Base-by-base conservation (phyloP, 2,113 vertebrate genomes). In the Leucosticte australis region DNA sequence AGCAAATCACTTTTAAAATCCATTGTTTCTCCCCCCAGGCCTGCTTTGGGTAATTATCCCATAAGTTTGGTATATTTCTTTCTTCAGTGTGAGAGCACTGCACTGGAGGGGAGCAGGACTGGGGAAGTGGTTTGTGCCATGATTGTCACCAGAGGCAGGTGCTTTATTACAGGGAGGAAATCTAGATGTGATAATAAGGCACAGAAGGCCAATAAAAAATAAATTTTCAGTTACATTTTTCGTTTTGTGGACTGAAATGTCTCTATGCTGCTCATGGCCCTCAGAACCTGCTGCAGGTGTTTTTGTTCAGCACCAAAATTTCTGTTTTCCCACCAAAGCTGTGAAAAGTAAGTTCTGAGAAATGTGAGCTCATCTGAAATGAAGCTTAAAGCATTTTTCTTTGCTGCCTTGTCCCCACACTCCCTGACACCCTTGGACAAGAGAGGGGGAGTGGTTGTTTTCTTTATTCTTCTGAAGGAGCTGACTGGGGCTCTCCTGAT, bases 21-120 rank as follows among this genome's bases (percentile, higher is more conserved):
- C 39, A 14, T 18, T 55, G 12, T 64, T 89, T 42, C 49, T 60
- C 33, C 17, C 28, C 27, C 24, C 37, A 47, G 67, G 28, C n/a
- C 74, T 30, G 15, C 65, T 82, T 49, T 52, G 35, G 42, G 22
- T 50, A 23, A 39, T 59, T 50, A 46, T 56, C 27, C 57, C 15
- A 0, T 6, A 11, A 55, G 7, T 78, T 78, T 57, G 0, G 0
- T 78, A 26, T 19, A 4, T 69, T 77, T 67, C 2, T 22, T 55
- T 50, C 19, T 57, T 35, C 41, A 15, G 0, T 2, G 11, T 42
- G 49, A 57, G 42, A 89, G 10, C 14, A 1, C 26, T 67, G 33
- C 35, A 3, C 26, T 20, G 41, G 20, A 50, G 10, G 6, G 55
- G 30, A 74, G 83, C 37, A 27, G 42, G 52, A 8, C 50, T 3